Base-by-base conservation (phyloP, 1,140 invertebrate genomes). In the Goniozus legneri region DNA sequence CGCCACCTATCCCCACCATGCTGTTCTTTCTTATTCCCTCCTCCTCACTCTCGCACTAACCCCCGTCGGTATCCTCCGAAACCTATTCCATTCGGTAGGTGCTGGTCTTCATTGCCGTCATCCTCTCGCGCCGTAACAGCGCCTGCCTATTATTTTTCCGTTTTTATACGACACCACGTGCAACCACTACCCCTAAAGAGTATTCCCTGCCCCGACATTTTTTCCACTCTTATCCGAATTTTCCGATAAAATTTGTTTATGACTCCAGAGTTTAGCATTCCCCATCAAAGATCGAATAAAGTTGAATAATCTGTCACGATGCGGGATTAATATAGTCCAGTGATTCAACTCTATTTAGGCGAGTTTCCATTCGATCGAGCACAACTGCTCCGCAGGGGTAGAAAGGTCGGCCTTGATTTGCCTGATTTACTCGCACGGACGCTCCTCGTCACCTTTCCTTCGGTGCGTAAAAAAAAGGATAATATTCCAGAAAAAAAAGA, bases 111-210 rank as follows among this genome's bases (percentile, higher is more conserved):
- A n/a, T n/a, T n/a, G n/a, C n/a, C n/a, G n/a, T n/a, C 35, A 36
- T 20, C 49, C 14, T 22, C 22, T 12, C 30, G 31, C 22, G 41
- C 14, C 19, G 16, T 12, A 20, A 50, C 54, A 56, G 53, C 54
- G 47, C 52, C 52, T 44, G 65, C 47, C 59, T 65, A 68, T 68
- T 68, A 68, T 67, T 68, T 68, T 52, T 57, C 45, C 40, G 39
- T 61, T 62, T 49, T 54, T 60, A 52, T 57, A 56, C 49, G 47
- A 45, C 44, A 55, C 58, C 62, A 63, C 54, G 58, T 51, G 60
- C 54, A 41, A 51, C 46, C 39, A 15, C 14, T n/a, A n/a, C 32
- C 8, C 8, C n/a, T 6, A 6, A 18, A 15, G 16, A 35, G 19
- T 13, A 15, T 16, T 16, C 3, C 13, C 4, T 32, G 21, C 8